phyloP scores from a whole-genome alignment of 2,797 vertebrate species.

The Nyctibius grandis region DNA sequence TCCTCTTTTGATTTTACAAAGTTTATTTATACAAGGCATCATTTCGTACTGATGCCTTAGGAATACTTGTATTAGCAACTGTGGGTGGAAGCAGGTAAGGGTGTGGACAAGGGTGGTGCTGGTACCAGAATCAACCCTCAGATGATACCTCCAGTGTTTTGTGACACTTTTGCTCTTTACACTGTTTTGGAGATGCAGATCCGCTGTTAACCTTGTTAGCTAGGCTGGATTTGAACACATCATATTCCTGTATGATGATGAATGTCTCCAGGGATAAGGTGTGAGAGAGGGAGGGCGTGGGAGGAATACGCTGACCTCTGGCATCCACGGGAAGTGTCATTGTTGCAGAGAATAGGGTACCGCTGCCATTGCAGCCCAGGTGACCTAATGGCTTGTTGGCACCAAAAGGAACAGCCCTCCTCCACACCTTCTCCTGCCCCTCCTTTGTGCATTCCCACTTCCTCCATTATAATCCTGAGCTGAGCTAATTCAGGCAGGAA shows the following conservation, averaged over 20 bases:
- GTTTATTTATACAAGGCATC: rapidly evolving
- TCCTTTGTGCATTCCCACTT: background rate
- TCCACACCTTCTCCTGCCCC: background rate
- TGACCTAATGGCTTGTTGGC: background rate
- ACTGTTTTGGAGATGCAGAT: background rate
- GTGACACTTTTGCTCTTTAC: background rate
- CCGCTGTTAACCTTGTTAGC: background rate
- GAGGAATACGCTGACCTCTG: background rate
- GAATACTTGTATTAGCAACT: background rate
- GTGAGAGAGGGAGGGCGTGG: background rate
- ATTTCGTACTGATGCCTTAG: background rate
- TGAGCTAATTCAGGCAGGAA: background rate
- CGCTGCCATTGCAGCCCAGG: background rate
- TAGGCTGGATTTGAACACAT: background rate
- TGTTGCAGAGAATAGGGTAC: rapidly evolving
- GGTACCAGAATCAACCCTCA: background rate
- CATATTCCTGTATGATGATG: background rate
- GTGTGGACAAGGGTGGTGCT: background rate
- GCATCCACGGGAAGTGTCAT: background rate
- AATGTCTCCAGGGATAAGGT: background rate
- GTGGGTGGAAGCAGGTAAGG: background rate
- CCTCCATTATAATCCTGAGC: background rate
- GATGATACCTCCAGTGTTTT: background rate
- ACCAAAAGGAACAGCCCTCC: background rate
- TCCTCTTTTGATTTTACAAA: background rate